Evolutionary conservation across 2,888 invertebrate genomes (phyloP).

Genomic region (Drosophila anceps): DNA sequence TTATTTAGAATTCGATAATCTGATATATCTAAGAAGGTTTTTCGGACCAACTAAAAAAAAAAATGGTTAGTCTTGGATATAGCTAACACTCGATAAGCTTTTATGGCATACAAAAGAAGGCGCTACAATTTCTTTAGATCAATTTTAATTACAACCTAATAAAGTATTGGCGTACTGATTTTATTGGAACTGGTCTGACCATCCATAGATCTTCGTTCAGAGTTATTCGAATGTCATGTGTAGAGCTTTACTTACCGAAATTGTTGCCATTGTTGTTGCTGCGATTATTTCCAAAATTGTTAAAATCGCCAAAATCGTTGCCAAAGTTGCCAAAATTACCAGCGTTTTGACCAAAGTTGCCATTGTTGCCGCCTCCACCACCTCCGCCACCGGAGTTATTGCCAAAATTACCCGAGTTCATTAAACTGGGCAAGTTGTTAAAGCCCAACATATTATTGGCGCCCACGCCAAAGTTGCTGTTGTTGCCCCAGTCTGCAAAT

Average conservation of each 20-base stretch:
- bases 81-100: background rate
- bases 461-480: slow-evolving; percentile 77
- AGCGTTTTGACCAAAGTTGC: slow-evolving; percentile 70
- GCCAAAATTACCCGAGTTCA: slow-evolving; percentile 81
- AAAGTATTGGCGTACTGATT: too few relatives aligned
- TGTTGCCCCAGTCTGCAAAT: slow-evolving; percentile 77
- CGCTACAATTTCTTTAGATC: background rate
- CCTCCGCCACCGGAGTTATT: slow-evolving; percentile 70
- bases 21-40: background rate
- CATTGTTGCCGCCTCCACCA: slow-evolving; percentile 56
- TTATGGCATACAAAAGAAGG: background rate
- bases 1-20: background rate
- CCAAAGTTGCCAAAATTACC: slow-evolving; percentile 68
- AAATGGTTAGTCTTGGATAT: too few relatives aligned
- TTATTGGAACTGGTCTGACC: background rate
- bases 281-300: slow-evolving; percentile 74
- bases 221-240: background rate
- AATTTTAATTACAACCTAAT: too few relatives aligned
- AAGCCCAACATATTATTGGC: slow-evolving; percentile 84
- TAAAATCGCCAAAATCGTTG: slow-evolving; percentile 67
- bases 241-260: slow-evolving; percentile 49
- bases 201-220: background rate
- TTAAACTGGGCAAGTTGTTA: slow-evolving; percentile 78
- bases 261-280: slow-evolving; percentile 67
- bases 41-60: too few relatives aligned